A percentile compares a stretch with the other conserved stretches of the same genome.
Evolutionary conservation across 2,888 invertebrate species (phyloP).

Genomic region (Plebejus anna): DNA sequence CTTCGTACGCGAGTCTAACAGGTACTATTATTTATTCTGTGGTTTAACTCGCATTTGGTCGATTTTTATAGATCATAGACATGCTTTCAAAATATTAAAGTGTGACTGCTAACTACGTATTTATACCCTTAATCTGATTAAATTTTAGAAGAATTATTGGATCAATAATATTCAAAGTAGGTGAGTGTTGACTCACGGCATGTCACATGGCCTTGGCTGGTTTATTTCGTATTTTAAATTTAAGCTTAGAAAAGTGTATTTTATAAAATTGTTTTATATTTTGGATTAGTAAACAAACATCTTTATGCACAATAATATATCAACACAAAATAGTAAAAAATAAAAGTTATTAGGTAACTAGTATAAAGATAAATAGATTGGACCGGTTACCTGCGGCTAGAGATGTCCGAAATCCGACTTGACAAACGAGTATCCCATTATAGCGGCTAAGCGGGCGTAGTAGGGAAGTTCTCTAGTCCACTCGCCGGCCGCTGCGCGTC

Average conservation of each 20-base stretch:
- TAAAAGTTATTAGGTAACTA: too few relatives aligned
- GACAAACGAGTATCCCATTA: slow-evolving; percentile 7
- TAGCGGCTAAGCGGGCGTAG: neutral
- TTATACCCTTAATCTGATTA: neutral
- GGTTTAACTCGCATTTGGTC: too few relatives aligned
- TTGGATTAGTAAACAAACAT: neutral
- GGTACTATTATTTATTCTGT: too few relatives aligned
- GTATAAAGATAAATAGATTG: neutral
- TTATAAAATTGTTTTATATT: neutral
- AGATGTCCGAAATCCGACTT: neutral
- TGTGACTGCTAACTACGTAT: neutral
- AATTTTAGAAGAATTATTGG: neutral
- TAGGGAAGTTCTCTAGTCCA: slow-evolving; percentile 14
- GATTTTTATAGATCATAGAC: too few relatives aligned
- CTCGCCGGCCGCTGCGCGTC: neutral
- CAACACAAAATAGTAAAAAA: neutral
- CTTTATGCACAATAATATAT: neutral
- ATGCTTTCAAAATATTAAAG: too few relatives aligned
- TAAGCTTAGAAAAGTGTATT: too few relatives aligned
- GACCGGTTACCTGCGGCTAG: slow-evolving; percentile 2
- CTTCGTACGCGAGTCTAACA: too few relatives aligned
- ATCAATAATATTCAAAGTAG: neutral
- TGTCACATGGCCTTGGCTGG: neutral
- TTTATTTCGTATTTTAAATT: neutral
- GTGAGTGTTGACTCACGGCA: neutral